Evolutionary conservation across 1,140 invertebrate genomes (phyloP), one percentile per base, ranked within the genome.

Genomic region (Tetramorium parvispinum): DNA sequence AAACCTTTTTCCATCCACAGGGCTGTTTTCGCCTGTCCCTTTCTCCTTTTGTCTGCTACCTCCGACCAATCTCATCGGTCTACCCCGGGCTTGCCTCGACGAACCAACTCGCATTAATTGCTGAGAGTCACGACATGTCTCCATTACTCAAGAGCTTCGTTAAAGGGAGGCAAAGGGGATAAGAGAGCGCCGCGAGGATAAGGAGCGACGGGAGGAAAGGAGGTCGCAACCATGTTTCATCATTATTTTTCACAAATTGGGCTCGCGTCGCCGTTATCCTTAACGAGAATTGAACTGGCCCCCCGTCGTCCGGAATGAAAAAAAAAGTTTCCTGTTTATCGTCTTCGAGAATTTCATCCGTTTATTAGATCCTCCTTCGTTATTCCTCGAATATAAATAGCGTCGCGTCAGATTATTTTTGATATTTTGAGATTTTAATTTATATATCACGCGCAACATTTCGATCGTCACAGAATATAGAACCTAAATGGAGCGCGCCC

Each of bases 101-200:
- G 61, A 85, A 75, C 85, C 87, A 91, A 73, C 46, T 82, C 85
- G 82, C 85, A 91, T 91, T 92, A 91, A 92, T 92, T 91, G 91
- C 78, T 51, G 51, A 49, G 37, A 83, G 82, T 91, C 91, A 91
- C 89, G 91, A 86, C 91, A 91, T 87, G 91, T 92, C 90, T 89
- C 87, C 89, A 91, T 92, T 91, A 91, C 89, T 92, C 87, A 88
- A 86, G 83, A 76, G 85, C 88, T 91, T 88, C 82, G 89, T 91
- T 83, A 85, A 85, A 79, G 79, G 77, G 77, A 86, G 76, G 73
- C 70, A n/a, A 87, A 68, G 77, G 82, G 87, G 66, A 85, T 89
- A 79, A 78, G 65, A 65, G 76, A 59, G 18, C 46, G 32, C 55
- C 57, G 43, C 32, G 43, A 51, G 71, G 81, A 66, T 51, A 85